These are phyloP conservation scores for Crotalus horridus DNA, from an alignment of 2,113 vertebrate genomes.

Conservation along the genomic window DNA sequence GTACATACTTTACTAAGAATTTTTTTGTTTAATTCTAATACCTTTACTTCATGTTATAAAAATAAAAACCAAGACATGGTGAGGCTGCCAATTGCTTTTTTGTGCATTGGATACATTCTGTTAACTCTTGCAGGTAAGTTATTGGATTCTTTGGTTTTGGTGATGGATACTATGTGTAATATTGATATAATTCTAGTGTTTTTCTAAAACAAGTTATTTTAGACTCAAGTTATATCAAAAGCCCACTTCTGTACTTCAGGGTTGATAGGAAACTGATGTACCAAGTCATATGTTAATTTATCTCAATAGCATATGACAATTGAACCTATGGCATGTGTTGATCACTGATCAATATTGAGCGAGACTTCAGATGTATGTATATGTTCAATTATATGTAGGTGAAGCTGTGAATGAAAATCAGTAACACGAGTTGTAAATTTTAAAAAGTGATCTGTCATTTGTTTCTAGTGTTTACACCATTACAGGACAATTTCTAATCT, in stretches of 20 bases:
- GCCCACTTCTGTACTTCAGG: background rate
- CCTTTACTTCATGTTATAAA: background rate
- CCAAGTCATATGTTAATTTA: background rate
- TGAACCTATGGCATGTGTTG: background rate
- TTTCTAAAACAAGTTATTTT: background rate
- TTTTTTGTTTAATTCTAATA: background rate
- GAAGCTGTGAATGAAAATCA: background rate
- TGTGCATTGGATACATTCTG: slow-evolving; percentile 51
- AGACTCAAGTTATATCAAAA: background rate
- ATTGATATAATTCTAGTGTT: background rate
- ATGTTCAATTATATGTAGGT: background rate
- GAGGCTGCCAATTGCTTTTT: slow-evolving; percentile 36
- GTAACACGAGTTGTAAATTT: background rate
- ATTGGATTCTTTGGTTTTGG: background rate
- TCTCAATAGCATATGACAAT: background rate
- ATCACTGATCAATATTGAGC: background rate
- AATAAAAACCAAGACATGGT: slow-evolving; percentile 32
- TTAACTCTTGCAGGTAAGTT: slow-evolving; percentile 50
- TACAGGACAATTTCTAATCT: background rate
- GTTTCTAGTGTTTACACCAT: too few relatives aligned
- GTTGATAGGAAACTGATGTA: background rate
- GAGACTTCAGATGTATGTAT: too few relatives aligned
- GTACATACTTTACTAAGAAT: background rate
- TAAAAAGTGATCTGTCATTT: background rate
- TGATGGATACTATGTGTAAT: background rate